phyloP scores from a whole-genome alignment of 35 echinoderm and acorn worm genomes.

The Amphiura filiformis region DNA sequence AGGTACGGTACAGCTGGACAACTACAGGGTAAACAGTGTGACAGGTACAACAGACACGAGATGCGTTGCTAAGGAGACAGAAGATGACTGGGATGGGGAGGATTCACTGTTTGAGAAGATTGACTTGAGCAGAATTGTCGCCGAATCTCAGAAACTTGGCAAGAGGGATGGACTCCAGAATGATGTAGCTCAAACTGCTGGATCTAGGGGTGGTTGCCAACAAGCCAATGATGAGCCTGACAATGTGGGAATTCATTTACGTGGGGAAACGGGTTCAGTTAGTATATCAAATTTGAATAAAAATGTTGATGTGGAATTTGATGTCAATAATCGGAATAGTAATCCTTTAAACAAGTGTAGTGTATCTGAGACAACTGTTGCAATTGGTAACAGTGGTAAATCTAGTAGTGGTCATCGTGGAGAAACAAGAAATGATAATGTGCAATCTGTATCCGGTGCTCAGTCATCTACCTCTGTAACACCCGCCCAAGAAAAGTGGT shows the following conservation, averaged over 20 bases:
- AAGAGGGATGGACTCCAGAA: neutral
- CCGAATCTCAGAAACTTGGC: conserved; percentile 16
- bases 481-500: conserved; percentile 25
- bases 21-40: too few relatives aligned
- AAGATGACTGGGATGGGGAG: conserved; percentile 35
- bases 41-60: neutral
- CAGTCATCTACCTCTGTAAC: neutral
- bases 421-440: too few relatives aligned
- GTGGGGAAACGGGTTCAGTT: neutral
- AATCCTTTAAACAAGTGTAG: neutral
- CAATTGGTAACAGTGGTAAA: too few relatives aligned
- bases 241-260: too few relatives aligned
- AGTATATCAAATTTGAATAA: neutral
- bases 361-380: neutral
- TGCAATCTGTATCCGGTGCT: neutral
- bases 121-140: conserved; percentile 27
- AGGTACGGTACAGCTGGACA: too few relatives aligned
- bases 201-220: too few relatives aligned
- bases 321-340: neutral
- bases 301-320: neutral
- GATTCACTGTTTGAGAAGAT: conserved; percentile 42
- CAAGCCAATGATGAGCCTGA: too few relatives aligned
- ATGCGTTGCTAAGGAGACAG: neutral
- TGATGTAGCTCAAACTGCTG: too few relatives aligned
- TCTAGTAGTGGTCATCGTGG: too few relatives aligned